These are phyloP conservation scores for Mandrillus leucophaeus DNA, from an alignment of 2,113 vertebrate species.

Conservation along the genomic window DNA sequence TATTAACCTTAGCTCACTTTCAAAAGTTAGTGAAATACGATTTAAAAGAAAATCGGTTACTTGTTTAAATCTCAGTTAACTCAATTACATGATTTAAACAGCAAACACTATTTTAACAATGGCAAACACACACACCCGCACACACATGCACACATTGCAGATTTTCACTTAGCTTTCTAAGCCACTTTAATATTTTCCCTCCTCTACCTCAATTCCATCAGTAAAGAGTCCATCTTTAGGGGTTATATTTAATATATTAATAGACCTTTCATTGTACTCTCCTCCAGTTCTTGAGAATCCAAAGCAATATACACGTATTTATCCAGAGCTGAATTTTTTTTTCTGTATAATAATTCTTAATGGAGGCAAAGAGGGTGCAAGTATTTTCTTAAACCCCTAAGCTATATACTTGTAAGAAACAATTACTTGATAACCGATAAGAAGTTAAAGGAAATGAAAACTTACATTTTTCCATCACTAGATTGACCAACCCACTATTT, in stretches of 20 bases:
- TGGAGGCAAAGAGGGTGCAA: not conserved
- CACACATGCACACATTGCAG: not conserved
- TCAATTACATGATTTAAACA: conserved; percentile 18
- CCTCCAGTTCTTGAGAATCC: not conserved
- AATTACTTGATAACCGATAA: not conserved
- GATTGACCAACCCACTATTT: not conserved
- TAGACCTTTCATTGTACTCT: not conserved
- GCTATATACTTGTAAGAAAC: not conserved
- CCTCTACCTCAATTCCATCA: not conserved
- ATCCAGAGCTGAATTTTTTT: not conserved
- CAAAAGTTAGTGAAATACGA: conserved; percentile 16
- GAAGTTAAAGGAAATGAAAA: not conserved
- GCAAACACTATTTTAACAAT: not conserved
- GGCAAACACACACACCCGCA: not conserved
- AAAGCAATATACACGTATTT: not conserved
- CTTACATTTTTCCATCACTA: not conserved
- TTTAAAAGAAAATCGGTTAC: not conserved
- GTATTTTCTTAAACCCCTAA: not conserved
- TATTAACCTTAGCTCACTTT: conserved; percentile 14
- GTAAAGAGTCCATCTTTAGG: not conserved
- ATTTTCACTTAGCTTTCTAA: not conserved
- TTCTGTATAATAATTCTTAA: not conserved
- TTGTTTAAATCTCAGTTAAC: not conserved
- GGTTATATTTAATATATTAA: not conserved
- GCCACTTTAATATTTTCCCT: not conserved